Evolutionary conservation across 2,113 vertebrate genomes (phyloP).

Genomic region (Charina bottae): DNA sequence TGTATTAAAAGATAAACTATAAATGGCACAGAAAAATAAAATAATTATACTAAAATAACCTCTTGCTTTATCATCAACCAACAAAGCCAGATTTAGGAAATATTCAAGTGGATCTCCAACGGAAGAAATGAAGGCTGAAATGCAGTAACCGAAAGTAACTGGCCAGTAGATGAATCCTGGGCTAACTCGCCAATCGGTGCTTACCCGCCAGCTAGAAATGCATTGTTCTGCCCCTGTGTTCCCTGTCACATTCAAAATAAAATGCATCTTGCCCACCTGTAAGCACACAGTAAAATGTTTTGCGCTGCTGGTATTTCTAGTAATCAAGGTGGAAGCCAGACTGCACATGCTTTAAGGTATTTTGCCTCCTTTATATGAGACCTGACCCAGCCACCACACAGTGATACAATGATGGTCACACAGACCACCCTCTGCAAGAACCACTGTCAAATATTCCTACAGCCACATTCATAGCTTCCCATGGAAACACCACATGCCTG

Average conservation of each 20-base stretch:
- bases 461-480: not conserved
- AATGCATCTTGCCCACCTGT: not conserved
- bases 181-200: not conserved
- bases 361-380: not conserved
- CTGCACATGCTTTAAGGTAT: not conserved
- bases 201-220: not conserved
- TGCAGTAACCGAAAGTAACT: not conserved
- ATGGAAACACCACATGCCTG: not conserved
- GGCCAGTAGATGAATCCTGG: not conserved
- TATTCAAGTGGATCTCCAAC: slow-evolving; percentile 13
- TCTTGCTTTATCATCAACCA: slow-evolving; percentile 27
- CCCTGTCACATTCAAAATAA: not conserved
- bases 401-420: not conserved
- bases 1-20: slow-evolving; percentile 26
- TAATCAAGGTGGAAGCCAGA: not conserved
- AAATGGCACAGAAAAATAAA: slow-evolving; percentile 19
- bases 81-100: slow-evolving; percentile 8
- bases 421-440: not conserved
- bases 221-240: not conserved
- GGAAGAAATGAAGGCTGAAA: not conserved
- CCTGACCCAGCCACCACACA: not conserved
- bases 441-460: not conserved
- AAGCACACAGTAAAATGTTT: not conserved
- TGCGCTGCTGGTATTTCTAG: not conserved
- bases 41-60: not conserved